A percentile compares a stretch with the other conserved stretches of the same genome.
Evolutionary conservation across 2,113 vertebrate genomes (phyloP).

Genomic region (Platanista minor): DNA sequence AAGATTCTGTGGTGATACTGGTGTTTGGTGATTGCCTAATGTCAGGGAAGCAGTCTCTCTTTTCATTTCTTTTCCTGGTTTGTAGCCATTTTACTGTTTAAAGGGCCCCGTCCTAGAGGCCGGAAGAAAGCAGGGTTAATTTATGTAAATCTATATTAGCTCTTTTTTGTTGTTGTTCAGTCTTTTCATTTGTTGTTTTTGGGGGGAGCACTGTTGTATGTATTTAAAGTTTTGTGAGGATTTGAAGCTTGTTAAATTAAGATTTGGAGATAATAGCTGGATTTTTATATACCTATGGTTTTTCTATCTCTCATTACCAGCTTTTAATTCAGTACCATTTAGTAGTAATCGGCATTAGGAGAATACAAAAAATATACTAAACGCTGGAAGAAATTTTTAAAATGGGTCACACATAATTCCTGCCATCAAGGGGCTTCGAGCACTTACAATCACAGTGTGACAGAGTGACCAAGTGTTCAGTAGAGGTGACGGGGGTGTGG

Average conservation of each 20-base stretch:
- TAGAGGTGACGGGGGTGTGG: not conserved
- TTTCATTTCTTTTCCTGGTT: not conserved
- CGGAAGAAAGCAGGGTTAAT: not conserved
- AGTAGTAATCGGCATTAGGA: not conserved
- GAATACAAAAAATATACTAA: not conserved
- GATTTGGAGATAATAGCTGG: not conserved
- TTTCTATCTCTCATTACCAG: not conserved
- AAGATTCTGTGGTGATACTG: not conserved
- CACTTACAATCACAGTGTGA: not conserved
- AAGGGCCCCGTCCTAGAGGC: not conserved
- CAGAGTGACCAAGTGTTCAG: not conserved
- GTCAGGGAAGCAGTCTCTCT: not conserved
- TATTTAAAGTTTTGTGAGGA: not conserved
- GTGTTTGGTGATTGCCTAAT: not conserved
- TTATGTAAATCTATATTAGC: not conserved
- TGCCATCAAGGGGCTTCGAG: not conserved
- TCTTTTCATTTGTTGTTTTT: not conserved
- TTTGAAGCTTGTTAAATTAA: not conserved
- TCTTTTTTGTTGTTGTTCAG: not conserved
- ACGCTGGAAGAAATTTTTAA: not conserved
- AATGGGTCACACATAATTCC: not conserved
- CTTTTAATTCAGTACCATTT: not conserved
- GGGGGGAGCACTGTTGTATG: not conserved
- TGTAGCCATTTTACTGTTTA: not conserved
- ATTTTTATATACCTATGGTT: not conserved